A percentile compares a stretch with the other conserved stretches of the same genome.
Evolutionary conservation across 2,797 vertebrate genomes (phyloP).

Genomic region (Sylvia borin): DNA sequence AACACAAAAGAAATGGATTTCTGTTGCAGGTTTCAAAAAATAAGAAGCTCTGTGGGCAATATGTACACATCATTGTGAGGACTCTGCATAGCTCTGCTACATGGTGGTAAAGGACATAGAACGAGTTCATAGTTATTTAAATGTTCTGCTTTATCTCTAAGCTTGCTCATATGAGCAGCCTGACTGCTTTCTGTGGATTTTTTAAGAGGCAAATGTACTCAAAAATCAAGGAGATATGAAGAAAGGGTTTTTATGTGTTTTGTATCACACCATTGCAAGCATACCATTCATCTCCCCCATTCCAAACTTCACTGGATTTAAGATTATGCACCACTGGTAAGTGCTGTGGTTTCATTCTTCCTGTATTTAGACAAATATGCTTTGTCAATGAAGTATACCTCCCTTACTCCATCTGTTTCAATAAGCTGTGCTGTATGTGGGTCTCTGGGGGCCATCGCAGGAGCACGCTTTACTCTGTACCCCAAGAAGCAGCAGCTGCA

Average conservation of each 20-base stretch:
- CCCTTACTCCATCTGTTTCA: slow-evolving; percentile 28
- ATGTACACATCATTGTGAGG: neutral
- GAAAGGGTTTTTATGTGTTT: neutral
- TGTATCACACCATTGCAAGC: neutral
- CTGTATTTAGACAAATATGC: slow-evolving; percentile 50
- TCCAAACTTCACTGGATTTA: slow-evolving; percentile 19
- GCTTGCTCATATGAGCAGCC: neutral
- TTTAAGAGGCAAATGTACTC: neutral
- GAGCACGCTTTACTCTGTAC: neutral
- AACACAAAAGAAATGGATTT: neutral
- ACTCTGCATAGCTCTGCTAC: neutral
- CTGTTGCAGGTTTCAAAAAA: neutral
- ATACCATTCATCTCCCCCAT: neutral
- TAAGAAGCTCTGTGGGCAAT: neutral
- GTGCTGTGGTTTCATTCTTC: slow-evolving; percentile 32
- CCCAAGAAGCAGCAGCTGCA: neutral
- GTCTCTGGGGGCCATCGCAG: neutral
- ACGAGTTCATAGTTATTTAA: neutral
- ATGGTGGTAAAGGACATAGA: neutral
- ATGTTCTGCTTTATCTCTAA: neutral
- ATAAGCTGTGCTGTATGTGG: neutral
- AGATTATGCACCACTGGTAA: slow-evolving; percentile 17
- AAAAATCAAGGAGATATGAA: neutral
- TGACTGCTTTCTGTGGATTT: neutral
- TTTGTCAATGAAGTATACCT: slow-evolving; percentile 13